Base-by-base conservation (phyloP, 2,888 invertebrate species). In the Bembecia ichneumoniformis region DNA sequence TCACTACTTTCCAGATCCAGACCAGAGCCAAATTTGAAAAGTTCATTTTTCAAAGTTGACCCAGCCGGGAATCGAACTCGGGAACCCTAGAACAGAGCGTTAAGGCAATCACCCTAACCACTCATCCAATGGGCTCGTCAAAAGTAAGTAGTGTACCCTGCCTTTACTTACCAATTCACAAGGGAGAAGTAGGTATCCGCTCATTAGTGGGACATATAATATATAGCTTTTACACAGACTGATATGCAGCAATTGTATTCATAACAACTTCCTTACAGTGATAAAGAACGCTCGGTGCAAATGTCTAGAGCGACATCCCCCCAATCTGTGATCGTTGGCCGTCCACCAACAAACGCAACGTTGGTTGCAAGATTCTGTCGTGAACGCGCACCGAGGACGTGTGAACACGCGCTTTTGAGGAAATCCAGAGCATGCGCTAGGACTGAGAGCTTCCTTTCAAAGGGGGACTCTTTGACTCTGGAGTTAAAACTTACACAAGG, bases 391-490 rank as follows among this genome's bases (percentile, higher is more conserved):
- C 95, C 95, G 0, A 89, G 92, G 56, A 94, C 93, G 43, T 96
- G 96, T 68, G 96, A 96, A 71, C 94, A 95, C 61, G 93, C 93
- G 0, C 89, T 95, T 57, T 80, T 95, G 49, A 69, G 79, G 51
- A 86, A 77, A 59, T 91, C 92, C 15, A 89, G 95, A 52, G 95
- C 95, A 0, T 96, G 96, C 66, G 90, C 92, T 0, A 88, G 93
- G 28, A 91, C 93, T 5, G 96, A 96, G 71, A 95, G 95, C 75
- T 96, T 93, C 71, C 88, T 96, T 11, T 95, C 95, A 3, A 91
- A 93, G 55, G 93, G 93, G 51, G 94, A 93, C 74, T 93, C 92
- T 48, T 88, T 95, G 60, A 95, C 94, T 14, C 86, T 95, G 58
- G 95, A 95, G 73, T 82, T 96, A 60, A 91, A 91, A 64, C 88